Base-by-base conservation (phyloP, 2,888 invertebrate species). In the Drosophila hamatofila region DNA sequence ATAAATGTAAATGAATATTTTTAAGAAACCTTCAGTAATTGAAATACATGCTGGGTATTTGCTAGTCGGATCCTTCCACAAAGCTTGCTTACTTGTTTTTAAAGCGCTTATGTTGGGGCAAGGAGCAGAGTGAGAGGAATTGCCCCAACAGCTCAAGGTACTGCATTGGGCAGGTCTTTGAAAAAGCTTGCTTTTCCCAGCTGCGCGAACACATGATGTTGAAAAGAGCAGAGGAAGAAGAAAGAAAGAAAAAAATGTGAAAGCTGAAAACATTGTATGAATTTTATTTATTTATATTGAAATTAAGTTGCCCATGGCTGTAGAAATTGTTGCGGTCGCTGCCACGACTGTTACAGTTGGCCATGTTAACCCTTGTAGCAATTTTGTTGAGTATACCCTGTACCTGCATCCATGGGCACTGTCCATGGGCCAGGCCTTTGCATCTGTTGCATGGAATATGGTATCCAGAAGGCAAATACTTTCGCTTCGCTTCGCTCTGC, bases 261-360 rank as follows among this genome's bases (percentile, higher is more conserved):
- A 18, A 61, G 14, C 12, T n/a, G 18, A 54, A 49, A 44, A 57
- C 18, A 55, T 58, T 67, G 61, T 67, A 72, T 30, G 57, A 67
- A 67, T 70, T 78, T 85, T 80, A 86, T 87, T 89, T 87, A 89
- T 87, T 88, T 87, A 83, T 89, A 79, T 85, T 88, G 88, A 87
- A 87, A 87, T 87, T 81, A 88, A 87, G 87, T 90, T 87, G 88
- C 88, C 73, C 79, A 76, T 75, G 70, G 67, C 73, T 80, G 75
- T 80, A 71, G 85, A 86, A 86, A 86, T 88, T 89, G 88, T 86
- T 89, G 88, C 88, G 85, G 85, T 80, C 69, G 75, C 74, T 69
- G 70, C 55, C 68, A 64, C 55, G 44, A 56, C 52, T 21, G 37
- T 11, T 16, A 23, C 65, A 63, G 39, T 55, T 61, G 69, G 48